Evolutionary conservation across 2,888 invertebrate species (phyloP).

Genomic region (Pocota personata): DNA sequence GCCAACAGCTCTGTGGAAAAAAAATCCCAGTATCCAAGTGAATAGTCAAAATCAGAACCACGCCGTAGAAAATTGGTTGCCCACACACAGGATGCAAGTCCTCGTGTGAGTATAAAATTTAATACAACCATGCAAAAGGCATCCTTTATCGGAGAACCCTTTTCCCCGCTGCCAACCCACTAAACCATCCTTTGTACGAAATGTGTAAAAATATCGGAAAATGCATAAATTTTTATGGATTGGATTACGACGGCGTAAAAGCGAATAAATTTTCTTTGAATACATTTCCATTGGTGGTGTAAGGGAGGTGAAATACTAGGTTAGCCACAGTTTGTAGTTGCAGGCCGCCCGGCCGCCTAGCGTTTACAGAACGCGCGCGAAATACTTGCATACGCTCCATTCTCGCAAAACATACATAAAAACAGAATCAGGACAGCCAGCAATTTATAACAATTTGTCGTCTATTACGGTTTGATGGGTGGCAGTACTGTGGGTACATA

Average conservation of each 20-base stretch:
- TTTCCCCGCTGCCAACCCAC: not conserved
- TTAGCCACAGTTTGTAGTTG: slow-evolving; percentile 1
- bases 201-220: slow-evolving; percentile 72
- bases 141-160: slow-evolving; percentile 21
- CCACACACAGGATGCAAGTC: not conserved
- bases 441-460: slow-evolving; percentile 74
- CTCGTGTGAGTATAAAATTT: slow-evolving; percentile 22
- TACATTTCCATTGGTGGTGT: slow-evolving; percentile 27
- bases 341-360: not conserved
- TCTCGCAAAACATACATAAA: slow-evolving; percentile 36
- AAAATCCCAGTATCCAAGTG: slow-evolving; percentile 41
- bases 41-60: slow-evolving; percentile 65
- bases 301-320: slow-evolving; percentile 11
- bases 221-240: slow-evolving; percentile 74
- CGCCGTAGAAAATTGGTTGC: slow-evolving; percentile 44
- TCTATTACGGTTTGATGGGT: slow-evolving; percentile 65
- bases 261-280: slow-evolving; percentile 69
- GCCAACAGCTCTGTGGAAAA: not conserved
- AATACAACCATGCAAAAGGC: slow-evolving; percentile 13
- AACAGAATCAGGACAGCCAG: slow-evolving; percentile 54
- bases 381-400: slow-evolving; percentile 45
- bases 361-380: slow-evolving; percentile 47
- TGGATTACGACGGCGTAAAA: slow-evolving; percentile 74
- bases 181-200: slow-evolving; percentile 4
- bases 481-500: slow-evolving; percentile 29